These are phyloP conservation scores for Sphaerophoria taeniata DNA, from an alignment of 2,888 invertebrate species.

Conservation along the genomic window DNA sequence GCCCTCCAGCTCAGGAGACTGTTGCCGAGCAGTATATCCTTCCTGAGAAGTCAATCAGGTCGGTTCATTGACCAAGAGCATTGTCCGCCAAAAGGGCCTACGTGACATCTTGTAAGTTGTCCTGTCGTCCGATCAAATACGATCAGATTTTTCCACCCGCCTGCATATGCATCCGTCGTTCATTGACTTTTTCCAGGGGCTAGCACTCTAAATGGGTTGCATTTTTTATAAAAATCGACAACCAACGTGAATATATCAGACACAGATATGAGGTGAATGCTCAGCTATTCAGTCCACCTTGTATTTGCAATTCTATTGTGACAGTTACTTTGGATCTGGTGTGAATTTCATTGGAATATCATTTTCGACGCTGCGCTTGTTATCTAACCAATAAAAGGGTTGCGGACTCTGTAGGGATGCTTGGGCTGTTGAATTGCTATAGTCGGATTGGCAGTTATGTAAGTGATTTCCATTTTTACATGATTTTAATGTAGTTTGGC, in stretches of 20 bases:
- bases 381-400: conserved; percentile 52
- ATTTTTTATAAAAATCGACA: conserved; percentile 23
- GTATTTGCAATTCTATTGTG: conserved; percentile 74
- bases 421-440: neutral
- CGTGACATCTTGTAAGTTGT: conserved; percentile 30
- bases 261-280: conserved; percentile 50
- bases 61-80: conserved; percentile 65
- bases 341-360: conserved; percentile 67
- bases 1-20: neutral
- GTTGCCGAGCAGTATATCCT: conserved; percentile 34
- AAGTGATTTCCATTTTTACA: conserved; percentile 56
- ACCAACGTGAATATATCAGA: neutral
- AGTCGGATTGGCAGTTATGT: conserved; percentile 42
- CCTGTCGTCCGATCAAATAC: conserved; percentile 40
- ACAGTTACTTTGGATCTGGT: conserved; percentile 63
- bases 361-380: conserved; percentile 29
- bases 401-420: conserved; percentile 16
- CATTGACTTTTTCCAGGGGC: conserved; percentile 19
- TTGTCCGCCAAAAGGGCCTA: conserved; percentile 42
- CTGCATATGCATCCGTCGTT: conserved; percentile 32
- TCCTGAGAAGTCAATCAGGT: conserved; percentile 62
- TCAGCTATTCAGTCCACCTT: conserved; percentile 71
- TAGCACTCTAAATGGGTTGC: conserved; percentile 47
- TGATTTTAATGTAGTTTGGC: neutral
- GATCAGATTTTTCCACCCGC: conserved; percentile 1